Evolutionary conservation across 2,888 invertebrate genomes (phyloP).

Genomic region (Pimpla rufipes): DNA sequence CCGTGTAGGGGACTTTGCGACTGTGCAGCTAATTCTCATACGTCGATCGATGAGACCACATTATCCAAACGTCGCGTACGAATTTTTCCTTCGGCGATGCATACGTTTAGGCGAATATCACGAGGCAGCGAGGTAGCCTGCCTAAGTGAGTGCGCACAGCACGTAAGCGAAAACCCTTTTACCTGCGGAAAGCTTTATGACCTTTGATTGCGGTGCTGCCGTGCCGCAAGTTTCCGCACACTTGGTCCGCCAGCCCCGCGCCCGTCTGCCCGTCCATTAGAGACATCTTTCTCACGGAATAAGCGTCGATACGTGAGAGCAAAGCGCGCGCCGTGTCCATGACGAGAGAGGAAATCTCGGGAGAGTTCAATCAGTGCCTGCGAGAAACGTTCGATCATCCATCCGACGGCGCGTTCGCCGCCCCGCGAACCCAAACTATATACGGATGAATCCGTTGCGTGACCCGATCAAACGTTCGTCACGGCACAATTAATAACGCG

Average conservation of each 20-base stretch:
- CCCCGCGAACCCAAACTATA: slow-evolving; percentile 10
- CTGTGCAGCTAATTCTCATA: too few relatives aligned
- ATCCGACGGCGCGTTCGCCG: slow-evolving; percentile 42
- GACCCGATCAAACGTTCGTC: slow-evolving; percentile 75
- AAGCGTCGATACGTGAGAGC: slow-evolving; percentile 64
- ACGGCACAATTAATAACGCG: slow-evolving; percentile 79
- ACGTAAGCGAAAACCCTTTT: slow-evolving; percentile 48
- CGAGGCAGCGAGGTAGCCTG: background rate
- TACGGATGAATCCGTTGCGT: slow-evolving; percentile 65
- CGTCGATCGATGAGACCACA: too few relatives aligned
- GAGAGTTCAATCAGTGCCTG: slow-evolving; percentile 71
- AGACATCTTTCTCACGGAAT: slow-evolving; percentile 66
- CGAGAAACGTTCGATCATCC: slow-evolving; percentile 72
- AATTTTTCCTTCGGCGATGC: background rate
- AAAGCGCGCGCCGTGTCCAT: slow-evolving; percentile 57
- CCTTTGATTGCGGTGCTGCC: slow-evolving; percentile 74
- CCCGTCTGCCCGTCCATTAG: slow-evolving; percentile 61
- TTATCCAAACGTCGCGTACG: background rate
- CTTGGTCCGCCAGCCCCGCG: slow-evolving; percentile 4
- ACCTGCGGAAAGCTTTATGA: slow-evolving; percentile 70
- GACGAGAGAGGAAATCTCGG: slow-evolving; percentile 34
- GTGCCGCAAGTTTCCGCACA: slow-evolving; percentile 29
- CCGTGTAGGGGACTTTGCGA: too few relatives aligned
- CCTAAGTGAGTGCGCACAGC: too few relatives aligned
- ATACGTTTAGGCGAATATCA: background rate